These are phyloP conservation scores for Holothuria glaberrima DNA, from an alignment of 35 echinoderm and acorn worm species.

Conservation along the genomic window DNA sequence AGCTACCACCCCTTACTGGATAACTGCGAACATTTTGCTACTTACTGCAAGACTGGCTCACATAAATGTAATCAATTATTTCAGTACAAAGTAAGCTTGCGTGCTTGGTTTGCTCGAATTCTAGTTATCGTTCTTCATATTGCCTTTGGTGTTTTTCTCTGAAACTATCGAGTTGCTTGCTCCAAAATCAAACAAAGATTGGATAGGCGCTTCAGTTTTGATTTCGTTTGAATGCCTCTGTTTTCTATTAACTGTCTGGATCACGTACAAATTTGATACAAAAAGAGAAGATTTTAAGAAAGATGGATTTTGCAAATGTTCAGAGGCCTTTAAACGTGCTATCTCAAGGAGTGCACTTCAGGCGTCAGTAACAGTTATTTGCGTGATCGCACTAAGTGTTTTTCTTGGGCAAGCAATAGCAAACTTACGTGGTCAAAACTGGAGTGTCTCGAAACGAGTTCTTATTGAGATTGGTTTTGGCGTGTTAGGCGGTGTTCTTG, in stretches of 20 bases:
- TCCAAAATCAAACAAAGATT: neutral
- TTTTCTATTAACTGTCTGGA: neutral
- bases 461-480: neutral
- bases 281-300: neutral
- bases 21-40: constrained; percentile 70
- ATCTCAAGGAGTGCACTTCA: neutral
- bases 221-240: neutral
- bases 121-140: neutral
- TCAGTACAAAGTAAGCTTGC: constrained; percentile 8
- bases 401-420: neutral
- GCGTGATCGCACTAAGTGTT: neutral
- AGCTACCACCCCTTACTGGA: constrained; percentile 42
- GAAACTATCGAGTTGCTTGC: neutral
- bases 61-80: constrained; percentile 22
- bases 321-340: neutral
- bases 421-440: neutral
- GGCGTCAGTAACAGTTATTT: neutral
- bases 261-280: neutral
- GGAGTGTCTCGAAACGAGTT: neutral
- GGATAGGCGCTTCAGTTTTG: neutral
- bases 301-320: neutral
- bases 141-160: neutral
- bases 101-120: constrained; percentile 1
- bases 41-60: constrained; percentile 53
- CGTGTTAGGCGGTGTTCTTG: neutral